Conservation (phyloP, 2,113 vertebrate species). For the Addax nasomaculatus region DNA sequence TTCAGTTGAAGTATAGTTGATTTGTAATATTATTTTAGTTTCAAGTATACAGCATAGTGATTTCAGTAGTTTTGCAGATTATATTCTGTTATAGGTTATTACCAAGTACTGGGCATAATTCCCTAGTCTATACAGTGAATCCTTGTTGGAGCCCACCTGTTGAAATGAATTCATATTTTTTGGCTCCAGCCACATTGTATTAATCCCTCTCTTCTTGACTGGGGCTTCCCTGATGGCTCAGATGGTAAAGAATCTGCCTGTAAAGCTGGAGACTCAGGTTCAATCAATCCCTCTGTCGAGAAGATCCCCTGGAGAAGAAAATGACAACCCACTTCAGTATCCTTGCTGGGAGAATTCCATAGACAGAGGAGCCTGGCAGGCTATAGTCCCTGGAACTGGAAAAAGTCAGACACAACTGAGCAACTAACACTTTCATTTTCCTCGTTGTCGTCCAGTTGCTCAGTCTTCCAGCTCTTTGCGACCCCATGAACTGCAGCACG, state of each 20-base stretch:
- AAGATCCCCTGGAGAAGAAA: background rate
- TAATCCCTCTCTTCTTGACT: accelerated
- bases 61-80: background rate
- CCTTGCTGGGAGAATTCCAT: background rate
- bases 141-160: background rate
- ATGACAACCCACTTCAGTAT: background rate
- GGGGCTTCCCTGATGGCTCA: background rate
- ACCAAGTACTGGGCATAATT: background rate
- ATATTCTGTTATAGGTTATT: background rate
- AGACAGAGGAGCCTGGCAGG: background rate
- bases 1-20: background rate
- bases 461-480: background rate
- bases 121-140: background rate
- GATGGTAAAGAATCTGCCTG: background rate
- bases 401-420: background rate
- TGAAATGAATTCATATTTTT: background rate
- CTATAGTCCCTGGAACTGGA: background rate
- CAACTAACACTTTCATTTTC: background rate
- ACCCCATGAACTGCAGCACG: background rate
- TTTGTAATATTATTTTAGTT: background rate
- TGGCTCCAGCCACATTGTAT: background rate
- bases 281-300: background rate
- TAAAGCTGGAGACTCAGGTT: background rate
- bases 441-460: background rate
- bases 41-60: background rate